Percentiles rank a stretch among this genome's conserved stretches.
phyloP scores from a whole-genome alignment of 1,140 invertebrate genomes.

The Pseudomyrmex cubaensis region DNA sequence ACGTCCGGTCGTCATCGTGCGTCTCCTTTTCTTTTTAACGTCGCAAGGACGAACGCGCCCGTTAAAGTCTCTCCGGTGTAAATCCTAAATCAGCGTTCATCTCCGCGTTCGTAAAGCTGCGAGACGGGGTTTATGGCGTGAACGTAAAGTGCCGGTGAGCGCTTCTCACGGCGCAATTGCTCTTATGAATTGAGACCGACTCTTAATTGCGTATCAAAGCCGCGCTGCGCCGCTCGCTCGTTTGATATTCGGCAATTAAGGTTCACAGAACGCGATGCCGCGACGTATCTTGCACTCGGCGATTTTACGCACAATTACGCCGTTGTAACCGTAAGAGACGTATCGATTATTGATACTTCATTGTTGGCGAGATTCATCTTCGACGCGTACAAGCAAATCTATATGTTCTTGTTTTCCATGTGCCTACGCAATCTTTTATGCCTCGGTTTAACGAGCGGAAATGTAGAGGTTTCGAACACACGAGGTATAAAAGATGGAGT shows the following conservation, averaged over 20 bases:
- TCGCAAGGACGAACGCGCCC: conserved; percentile 67
- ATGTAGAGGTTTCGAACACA: not conserved
- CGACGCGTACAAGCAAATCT: not conserved
- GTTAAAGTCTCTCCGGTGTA: conserved; percentile 77
- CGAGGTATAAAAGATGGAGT: not conserved
- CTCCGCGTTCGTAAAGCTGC: conserved; percentile 74
- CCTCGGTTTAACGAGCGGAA: conserved; percentile 12
- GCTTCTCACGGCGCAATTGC: conserved; percentile 70
- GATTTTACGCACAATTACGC: conserved; percentile 11
- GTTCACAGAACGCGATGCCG: not conserved
- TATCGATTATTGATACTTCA: conserved; percentile 31
- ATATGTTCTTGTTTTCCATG: conserved; percentile 16
- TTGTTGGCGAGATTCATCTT: not conserved
- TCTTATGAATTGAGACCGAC: conserved; percentile 65
- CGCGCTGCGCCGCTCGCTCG: not conserved
- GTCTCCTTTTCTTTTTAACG: conserved; percentile 65
- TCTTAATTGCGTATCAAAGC: conserved; percentile 68
- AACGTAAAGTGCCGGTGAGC: conserved; percentile 54
- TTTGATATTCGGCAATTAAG: conserved; percentile 52
- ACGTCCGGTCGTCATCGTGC: conserved; percentile 70
- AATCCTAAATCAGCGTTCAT: conserved; percentile 77
- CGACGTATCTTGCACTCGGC: not conserved
- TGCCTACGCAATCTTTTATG: not conserved
- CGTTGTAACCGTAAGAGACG: conserved; percentile 6
- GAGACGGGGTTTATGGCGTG: conserved; percentile 75